Evolutionary conservation across 1,140 invertebrate genomes (phyloP).

Genomic region (Batillaria attramentaria): DNA sequence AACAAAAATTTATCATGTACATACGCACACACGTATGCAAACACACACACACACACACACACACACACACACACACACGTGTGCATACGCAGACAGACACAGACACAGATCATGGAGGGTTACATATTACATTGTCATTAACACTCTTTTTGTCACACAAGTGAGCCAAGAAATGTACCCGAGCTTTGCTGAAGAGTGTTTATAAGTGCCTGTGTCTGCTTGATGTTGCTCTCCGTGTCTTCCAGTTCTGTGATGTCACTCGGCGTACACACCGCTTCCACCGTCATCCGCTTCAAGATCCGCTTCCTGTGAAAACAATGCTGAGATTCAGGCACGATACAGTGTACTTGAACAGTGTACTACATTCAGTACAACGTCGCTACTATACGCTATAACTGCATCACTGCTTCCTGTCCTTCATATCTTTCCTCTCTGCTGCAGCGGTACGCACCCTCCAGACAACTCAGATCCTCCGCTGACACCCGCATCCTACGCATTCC

Average conservation of each 20-base stretch:
- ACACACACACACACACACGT: not conserved
- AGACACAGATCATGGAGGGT: not conserved
- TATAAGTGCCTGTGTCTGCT: constrained; percentile 24
- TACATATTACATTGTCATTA: not conserved
- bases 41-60: constrained; percentile 1
- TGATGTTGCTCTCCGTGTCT: constrained; percentile 40
- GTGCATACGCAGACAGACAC: not conserved
- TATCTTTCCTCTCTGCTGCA: too few relatives aligned
- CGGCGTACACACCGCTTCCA: constrained; percentile 26
- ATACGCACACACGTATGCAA: not conserved
- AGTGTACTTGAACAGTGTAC: not conserved
- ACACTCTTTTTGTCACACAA: too few relatives aligned
- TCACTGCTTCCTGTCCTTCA: too few relatives aligned
- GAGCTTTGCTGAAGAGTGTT: not conserved
- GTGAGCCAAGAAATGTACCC: too few relatives aligned
- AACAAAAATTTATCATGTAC: not conserved
- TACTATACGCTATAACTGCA: not conserved
- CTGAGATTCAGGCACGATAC: not conserved
- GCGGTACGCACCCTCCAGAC: too few relatives aligned
- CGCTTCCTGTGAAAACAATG: constrained; percentile 36
- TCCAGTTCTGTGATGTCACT: constrained; percentile 41
- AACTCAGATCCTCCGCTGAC: too few relatives aligned
- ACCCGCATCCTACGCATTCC: too few relatives aligned
- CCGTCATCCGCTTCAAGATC: constrained; percentile 41
- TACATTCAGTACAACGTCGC: not conserved